These are phyloP conservation scores for Meriones unguiculatus DNA, from an alignment of 2,113 vertebrate genomes.

Conservation along the genomic window DNA sequence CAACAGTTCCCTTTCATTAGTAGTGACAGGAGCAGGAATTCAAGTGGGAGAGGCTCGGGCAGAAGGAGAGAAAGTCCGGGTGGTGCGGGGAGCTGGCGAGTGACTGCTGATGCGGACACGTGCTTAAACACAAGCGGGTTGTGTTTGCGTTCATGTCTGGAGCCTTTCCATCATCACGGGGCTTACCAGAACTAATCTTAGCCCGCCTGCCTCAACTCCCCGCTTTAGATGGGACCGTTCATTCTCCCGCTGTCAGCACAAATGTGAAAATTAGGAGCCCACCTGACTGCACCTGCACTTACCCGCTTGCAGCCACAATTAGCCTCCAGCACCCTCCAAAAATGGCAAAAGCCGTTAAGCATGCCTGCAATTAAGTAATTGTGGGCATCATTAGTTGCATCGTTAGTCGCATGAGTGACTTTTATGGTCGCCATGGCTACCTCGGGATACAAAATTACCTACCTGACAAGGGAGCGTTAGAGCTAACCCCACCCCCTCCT, in stretches of 20 bases:
- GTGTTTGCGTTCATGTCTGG: conserved; percentile 36
- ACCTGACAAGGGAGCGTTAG: conserved; percentile 43
- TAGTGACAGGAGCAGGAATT: neutral
- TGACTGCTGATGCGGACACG: neutral
- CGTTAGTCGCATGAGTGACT: conserved; percentile 76
- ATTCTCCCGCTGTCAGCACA: conserved; percentile 68
- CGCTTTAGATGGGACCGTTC: conserved; percentile 26
- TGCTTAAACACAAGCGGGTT: neutral
- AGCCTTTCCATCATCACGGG: neutral
- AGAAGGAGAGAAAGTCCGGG: neutral
- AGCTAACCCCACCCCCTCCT: neutral
- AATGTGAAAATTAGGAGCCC: conserved; percentile 75
- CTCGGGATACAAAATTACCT: conserved; percentile 72
- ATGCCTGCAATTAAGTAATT: conserved; percentile 78
- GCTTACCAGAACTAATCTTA: conserved; percentile 61
- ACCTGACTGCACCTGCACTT: conserved; percentile 78
- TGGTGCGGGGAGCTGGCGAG: neutral
- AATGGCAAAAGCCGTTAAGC: conserved; percentile 76
- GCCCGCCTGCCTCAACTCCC: conserved; percentile 24
- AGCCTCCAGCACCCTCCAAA: conserved; percentile 72
- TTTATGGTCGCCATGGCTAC: conserved; percentile 80
- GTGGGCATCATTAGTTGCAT: conserved; percentile 78
- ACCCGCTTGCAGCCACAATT: conserved; percentile 75
- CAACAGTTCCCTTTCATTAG: neutral
- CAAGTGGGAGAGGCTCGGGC: neutral